Percentiles rank a stretch among this genome's conserved stretches.
Conservation (phyloP, 2,113 vertebrate genomes). For the Opisthocomus hoazin region DNA sequence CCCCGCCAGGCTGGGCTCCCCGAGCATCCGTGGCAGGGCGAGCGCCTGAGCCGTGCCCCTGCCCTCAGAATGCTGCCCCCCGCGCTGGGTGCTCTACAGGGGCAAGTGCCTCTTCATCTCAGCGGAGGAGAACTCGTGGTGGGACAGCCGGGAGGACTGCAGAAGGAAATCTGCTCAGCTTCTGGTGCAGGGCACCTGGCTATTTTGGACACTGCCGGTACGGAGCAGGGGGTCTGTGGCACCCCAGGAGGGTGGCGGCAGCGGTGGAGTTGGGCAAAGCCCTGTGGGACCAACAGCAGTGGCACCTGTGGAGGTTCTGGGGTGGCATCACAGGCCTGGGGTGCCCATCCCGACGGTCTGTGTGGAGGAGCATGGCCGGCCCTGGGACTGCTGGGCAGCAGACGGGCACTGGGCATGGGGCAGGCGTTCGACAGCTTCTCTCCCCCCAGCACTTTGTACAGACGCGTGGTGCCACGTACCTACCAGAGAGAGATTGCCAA, state of each 20-base stretch:
- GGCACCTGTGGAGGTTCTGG: not conserved
- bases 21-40: accelerated
- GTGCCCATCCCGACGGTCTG: no score
- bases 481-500: not conserved
- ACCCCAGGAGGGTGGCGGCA: not conserved
- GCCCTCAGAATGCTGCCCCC: not conserved
- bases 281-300: not conserved
- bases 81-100: not conserved
- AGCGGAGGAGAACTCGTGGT: accelerated
- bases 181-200: accelerated
- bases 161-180: accelerated
- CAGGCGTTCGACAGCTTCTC: not conserved
- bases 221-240: not conserved
- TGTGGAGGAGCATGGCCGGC: not conserved
- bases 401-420: not conserved
- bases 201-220: not conserved
- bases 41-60: not conserved
- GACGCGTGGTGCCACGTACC: accelerated
- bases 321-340: not conserved
- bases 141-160: accelerated
- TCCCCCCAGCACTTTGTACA: not conserved
- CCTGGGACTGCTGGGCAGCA: not conserved
- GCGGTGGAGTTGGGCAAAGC: not conserved
- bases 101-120: conserved; percentile 41
- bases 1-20: not conserved